Evolutionary conservation across 2,113 vertebrate species (phyloP), one percentile per base, ranked within the genome.

Genomic region (Chloebia gouldiae): DNA sequence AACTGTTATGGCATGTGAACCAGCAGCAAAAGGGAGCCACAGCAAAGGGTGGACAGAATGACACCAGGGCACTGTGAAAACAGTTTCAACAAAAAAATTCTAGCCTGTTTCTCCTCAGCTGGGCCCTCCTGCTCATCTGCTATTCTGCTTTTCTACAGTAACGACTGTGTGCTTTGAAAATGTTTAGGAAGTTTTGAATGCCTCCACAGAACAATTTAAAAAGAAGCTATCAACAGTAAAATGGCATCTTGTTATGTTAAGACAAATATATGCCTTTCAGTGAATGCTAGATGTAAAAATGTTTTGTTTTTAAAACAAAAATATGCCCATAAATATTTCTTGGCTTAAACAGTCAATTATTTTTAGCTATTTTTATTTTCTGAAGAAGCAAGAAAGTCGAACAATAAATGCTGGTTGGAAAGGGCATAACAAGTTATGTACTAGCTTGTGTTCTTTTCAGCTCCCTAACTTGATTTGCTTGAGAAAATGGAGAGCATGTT

Each of bases 241-340:
- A 75, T 69, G 13, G 47, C 40, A 87, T 89, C 90, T 93, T 93
- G 82, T 95, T 96, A 93, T 57, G 63, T 77, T 93, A 95, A 95
- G 24, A 77, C 2, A 78, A 40, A 77, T 91, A 81, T 18, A 87
- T 50, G 72, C 27, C 70, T 93, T 92, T 91, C 86, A 86, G 81
- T 53, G 63, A 92, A 95, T 78, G 61, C n/a, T 11, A 51, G 82
- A 93, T 94, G 83, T 44, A 94, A 95, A 96, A 97, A 95, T 86
- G 59, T 95, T 93, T 93, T 94, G 77, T 90, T 97, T 96, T 92
- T 91, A 86, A 95, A 96, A 82, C 69, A 88, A 96, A 94, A 94
- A 87, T 18, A 13, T 83, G 65, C 28, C 33, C 37, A 90, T 86
- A 88, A 87, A 93, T 97, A 82, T 96, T 85, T 96, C 81, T 96